Evolutionary conservation across 1,140 invertebrate species (phyloP).

Genomic region (Aphidius ervi): DNA sequence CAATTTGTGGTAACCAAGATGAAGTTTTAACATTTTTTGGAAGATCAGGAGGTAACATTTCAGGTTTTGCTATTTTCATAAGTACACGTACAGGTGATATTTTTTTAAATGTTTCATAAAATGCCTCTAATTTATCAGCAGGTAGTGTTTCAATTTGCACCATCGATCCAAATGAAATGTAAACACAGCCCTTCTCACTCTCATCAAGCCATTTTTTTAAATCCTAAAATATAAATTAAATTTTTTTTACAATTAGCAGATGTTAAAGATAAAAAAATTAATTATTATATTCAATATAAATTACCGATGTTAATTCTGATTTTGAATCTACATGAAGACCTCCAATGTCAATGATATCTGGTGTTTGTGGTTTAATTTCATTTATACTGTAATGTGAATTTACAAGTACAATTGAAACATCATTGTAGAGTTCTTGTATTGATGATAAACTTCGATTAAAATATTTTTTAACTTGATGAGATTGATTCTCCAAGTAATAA

Average conservation of each 20-base stretch:
- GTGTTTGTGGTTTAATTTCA: conserved; percentile 47
- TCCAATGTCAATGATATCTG: conserved; percentile 57
- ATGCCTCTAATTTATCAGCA: conserved; percentile 33
- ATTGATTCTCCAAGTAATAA: conserved; percentile 29
- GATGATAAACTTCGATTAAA: conserved; percentile 49
- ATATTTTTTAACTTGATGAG: conserved; percentile 47
- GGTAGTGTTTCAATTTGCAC: conserved; percentile 39
- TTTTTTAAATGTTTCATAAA: conserved; percentile 53
- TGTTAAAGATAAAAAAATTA: no score
- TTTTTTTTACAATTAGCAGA: no score
- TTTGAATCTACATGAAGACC: conserved; percentile 53
- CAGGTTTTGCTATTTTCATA: conserved; percentile 54
- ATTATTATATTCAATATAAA: conserved; percentile 6
- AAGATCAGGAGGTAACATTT: conserved; percentile 37
- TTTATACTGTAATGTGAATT: conserved; percentile 58
- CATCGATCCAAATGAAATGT: conserved; percentile 50
- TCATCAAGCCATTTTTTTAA: conserved; percentile 56
- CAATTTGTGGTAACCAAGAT: conserved; percentile 64
- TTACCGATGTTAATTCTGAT: conserved; percentile 29
- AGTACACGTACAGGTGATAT: conserved; percentile 55
- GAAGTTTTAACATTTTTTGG: conserved; percentile 55
- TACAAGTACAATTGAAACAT: conserved; percentile 49
- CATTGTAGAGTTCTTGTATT: conserved; percentile 32
- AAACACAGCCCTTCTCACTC: conserved; percentile 43
- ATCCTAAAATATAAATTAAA: conserved; percentile 40